Percentiles rank a stretch among this genome's conserved stretches.
Evolutionary conservation across 2,113 vertebrate species (phyloP).

Genomic region (Boulengeromyrus knoepffleri): DNA sequence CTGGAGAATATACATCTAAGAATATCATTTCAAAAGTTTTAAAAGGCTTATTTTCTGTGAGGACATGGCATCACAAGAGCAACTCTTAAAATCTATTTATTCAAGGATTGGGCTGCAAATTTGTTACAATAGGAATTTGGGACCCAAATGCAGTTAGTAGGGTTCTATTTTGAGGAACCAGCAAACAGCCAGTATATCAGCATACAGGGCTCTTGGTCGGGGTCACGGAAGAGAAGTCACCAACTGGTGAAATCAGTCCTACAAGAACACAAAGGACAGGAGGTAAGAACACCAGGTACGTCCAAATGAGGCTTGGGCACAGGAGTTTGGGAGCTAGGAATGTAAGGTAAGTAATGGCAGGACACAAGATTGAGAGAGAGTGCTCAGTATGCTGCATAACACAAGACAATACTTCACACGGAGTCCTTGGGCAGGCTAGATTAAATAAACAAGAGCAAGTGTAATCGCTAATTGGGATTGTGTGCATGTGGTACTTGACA

Average conservation of each 20-base stretch:
- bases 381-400: not conserved
- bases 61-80: not conserved
- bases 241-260: not conserved
- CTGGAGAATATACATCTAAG: not conserved
- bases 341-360: not conserved
- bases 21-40: not conserved
- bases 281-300: not conserved
- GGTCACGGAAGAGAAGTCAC: not conserved
- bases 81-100: not conserved
- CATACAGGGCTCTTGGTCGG: not conserved
- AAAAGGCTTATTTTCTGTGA: not conserved
- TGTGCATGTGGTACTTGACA: not conserved
- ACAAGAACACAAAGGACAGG: not conserved
- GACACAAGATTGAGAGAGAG: not conserved
- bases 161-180: not conserved
- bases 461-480: not conserved
- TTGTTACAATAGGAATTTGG: not conserved
- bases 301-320: not conserved
- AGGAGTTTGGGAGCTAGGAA: not conserved
- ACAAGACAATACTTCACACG: not conserved
- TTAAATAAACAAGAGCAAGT: not conserved
- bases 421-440: not conserved
- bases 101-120: not conserved
- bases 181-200: not conserved
- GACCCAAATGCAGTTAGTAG: not conserved